These are phyloP conservation scores for Catharus bicknelli DNA, from an alignment of 2,113 vertebrate species.

Conservation along the genomic window DNA sequence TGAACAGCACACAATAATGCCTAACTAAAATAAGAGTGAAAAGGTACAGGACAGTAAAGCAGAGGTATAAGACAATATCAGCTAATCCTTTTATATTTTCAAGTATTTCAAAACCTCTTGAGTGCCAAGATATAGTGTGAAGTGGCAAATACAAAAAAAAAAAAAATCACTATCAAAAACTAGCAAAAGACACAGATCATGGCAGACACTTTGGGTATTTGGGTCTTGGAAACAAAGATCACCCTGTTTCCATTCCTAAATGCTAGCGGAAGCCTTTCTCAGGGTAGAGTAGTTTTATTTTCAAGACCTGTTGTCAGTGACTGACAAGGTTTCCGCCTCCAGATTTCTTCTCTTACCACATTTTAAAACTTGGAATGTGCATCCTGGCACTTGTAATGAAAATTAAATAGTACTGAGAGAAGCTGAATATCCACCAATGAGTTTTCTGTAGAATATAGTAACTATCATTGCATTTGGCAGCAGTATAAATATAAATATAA, in stretches of 20 bases:
- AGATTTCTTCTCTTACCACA: constrained; percentile 22
- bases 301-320: constrained; percentile 21
- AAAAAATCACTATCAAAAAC: not conserved
- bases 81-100: constrained; percentile 15
- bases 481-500: not conserved
- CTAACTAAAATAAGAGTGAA: constrained; percentile 25
- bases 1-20: constrained; percentile 3
- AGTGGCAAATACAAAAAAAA: not conserved
- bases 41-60: not conserved
- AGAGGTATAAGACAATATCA: not conserved
- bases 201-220: constrained; percentile 5
- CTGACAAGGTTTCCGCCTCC: constrained; percentile 44
- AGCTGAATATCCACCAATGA: constrained; percentile 3
- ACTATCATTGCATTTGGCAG: not conserved
- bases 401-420: constrained; percentile 5
- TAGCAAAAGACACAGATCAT: not conserved
- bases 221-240: constrained; percentile 40
- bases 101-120: constrained; percentile 38
- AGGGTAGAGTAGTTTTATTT: constrained; percentile 41
- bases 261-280: constrained; percentile 39
- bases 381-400: not conserved
- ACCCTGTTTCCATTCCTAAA: constrained; percentile 29
- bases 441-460: not conserved
- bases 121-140: not conserved
- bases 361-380: constrained; percentile 38